A percentile compares a stretch with the other conserved stretches of the same genome.
Evolutionary conservation across 2,797 vertebrate genomes (phyloP).

Genomic region (Myotis daubentonii): DNA sequence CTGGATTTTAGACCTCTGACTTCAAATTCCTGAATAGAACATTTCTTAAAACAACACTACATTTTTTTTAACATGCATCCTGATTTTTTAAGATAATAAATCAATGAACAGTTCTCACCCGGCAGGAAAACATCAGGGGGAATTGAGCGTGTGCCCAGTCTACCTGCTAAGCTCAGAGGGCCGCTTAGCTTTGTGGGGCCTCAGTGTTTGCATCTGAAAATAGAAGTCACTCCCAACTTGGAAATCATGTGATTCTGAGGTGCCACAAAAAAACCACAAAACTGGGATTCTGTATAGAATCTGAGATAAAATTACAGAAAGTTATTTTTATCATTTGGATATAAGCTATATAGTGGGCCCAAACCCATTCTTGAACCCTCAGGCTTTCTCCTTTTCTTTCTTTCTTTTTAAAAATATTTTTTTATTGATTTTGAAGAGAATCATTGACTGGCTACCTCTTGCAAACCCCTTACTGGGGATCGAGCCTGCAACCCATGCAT

Average conservation of each 20-base stretch:
- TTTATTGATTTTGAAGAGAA: too few species aligned
- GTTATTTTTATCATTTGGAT: background rate
- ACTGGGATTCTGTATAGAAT: background rate
- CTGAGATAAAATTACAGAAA: background rate
- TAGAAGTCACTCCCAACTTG: background rate
- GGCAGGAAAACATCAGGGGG: background rate
- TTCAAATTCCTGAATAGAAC: slow-evolving; percentile 60
- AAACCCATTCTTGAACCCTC: background rate
- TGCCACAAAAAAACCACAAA: background rate
- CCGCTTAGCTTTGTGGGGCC: background rate
- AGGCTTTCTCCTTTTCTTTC: background rate
- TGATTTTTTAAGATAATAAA: slow-evolving; percentile 18
- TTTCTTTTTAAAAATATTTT: too few species aligned
- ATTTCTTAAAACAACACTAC: slow-evolving; percentile 57
- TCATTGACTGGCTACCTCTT: too few species aligned
- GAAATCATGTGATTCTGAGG: background rate
- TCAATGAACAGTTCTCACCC: background rate
- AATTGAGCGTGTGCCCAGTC: background rate
- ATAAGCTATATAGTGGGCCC: background rate
- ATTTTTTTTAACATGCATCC: background rate
- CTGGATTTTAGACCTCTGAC: slow-evolving; percentile 59
- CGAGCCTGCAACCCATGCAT: too few species aligned
- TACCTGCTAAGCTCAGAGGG: background rate
- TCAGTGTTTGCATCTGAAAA: background rate
- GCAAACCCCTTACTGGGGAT: too few species aligned